A percentile compares a stretch with the other conserved stretches of the same genome.
Conservation (phyloP, 2,888 invertebrate genomes). For the Lasius platythorax region DNA sequence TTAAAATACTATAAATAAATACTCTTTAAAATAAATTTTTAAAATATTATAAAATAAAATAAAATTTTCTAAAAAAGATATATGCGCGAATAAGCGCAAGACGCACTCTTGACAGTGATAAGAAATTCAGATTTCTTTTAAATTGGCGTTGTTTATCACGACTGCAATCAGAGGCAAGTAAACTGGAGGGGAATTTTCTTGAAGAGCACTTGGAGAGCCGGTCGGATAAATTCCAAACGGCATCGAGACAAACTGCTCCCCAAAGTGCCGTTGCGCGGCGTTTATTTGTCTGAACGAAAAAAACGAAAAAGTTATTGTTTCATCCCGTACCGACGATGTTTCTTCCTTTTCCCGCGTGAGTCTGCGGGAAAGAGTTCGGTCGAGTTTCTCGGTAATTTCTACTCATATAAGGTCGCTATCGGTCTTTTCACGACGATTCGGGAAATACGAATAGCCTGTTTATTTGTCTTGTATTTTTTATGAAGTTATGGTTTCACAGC, state of each 20-base stretch:
- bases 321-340: slow-evolving; percentile 61
- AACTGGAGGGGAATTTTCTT: slow-evolving; percentile 38
- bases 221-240: slow-evolving; percentile 66
- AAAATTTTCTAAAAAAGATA: background rate
- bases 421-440: slow-evolving; percentile 21
- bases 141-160: background rate
- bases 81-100: too few relatives aligned
- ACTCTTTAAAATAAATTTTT: too few relatives aligned
- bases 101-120: background rate
- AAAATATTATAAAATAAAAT: background rate
- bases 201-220: slow-evolving; percentile 47
- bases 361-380: slow-evolving; percentile 44
- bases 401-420: slow-evolving; percentile 53
- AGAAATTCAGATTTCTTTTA: background rate
- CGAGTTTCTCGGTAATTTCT: slow-evolving; percentile 46
- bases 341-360: slow-evolving; percentile 37
- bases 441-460: slow-evolving; percentile 7
- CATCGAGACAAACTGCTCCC: slow-evolving; percentile 69
- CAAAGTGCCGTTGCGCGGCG: slow-evolving; percentile 63
- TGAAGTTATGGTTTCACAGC: slow-evolving; percentile 3
- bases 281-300: slow-evolving; percentile 66
- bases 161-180: slow-evolving; percentile 1
- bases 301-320: slow-evolving; percentile 70
- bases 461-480: slow-evolving; percentile 25
- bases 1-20: too few relatives aligned